phyloP scores from a whole-genome alignment of 2,113 vertebrate species.

The Scalopus aquaticus region DNA sequence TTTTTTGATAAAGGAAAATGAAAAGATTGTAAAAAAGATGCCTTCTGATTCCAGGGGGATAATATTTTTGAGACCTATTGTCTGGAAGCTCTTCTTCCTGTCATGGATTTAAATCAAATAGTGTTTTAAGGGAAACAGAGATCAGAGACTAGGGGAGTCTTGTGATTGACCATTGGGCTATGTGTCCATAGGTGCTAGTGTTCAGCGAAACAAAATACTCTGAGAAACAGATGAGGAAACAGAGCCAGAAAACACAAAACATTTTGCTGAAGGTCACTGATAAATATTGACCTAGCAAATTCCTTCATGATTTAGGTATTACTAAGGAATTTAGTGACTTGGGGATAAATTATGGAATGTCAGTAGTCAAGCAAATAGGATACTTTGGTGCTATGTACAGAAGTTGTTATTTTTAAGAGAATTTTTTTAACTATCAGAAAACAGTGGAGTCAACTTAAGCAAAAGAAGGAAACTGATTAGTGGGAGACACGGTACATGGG shows the following conservation, averaged over 20 bases:
- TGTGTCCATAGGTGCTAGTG: not conserved
- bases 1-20: conserved; percentile 15
- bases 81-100: not conserved
- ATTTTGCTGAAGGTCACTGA: not conserved
- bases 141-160: not conserved
- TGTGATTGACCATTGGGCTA: not conserved
- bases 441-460: not conserved
- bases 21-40: not conserved
- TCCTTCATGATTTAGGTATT: not conserved
- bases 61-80: not conserved
- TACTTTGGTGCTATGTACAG: not conserved
- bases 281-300: not conserved
- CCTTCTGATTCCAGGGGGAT: not conserved
- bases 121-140: not conserved
- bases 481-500: not conserved
- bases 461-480: not conserved
- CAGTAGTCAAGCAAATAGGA: not conserved
- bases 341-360: not conserved
- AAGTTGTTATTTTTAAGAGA: not conserved
- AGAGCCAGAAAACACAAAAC: not conserved
- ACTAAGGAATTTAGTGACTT: not conserved
- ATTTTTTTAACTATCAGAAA: conserved; percentile 8
- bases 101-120: not conserved
- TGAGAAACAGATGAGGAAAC: not conserved
- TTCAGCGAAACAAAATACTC: not conserved